These are phyloP conservation scores for Rhinichthys klamathensis DNA, from an alignment of 2,113 vertebrate species.

Conservation along the genomic window DNA sequence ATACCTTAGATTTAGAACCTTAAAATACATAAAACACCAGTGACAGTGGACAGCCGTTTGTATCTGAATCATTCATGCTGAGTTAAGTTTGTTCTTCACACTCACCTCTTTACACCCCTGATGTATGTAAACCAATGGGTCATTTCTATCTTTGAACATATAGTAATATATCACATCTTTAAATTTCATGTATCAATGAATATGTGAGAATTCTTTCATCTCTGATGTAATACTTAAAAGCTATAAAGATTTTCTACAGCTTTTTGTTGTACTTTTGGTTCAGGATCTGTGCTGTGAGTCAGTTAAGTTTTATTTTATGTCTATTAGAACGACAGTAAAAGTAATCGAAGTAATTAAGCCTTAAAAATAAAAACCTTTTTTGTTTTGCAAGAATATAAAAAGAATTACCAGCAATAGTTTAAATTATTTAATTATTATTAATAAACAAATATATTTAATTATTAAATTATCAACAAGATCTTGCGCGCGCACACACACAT, in stretches of 20 bases:
- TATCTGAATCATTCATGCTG: not conserved
- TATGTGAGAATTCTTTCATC: not conserved
- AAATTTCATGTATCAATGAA: not conserved
- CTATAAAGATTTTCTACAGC: not conserved
- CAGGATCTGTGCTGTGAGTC: not conserved
- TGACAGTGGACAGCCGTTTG: not conserved
- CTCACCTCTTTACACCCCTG: not conserved
- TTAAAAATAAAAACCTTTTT: not conserved
- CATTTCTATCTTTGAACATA: not conserved
- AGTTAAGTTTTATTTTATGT: not conserved
- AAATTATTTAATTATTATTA: too few species aligned
- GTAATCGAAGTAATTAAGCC: not conserved
- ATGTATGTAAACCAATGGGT: not conserved
- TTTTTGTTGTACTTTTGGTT: not conserved
- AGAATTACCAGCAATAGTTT: too few species aligned
- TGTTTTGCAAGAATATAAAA: too few species aligned
- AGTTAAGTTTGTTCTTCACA: not conserved
- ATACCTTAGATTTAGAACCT: not conserved
- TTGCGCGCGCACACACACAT: too few species aligned
- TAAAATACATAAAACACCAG: not conserved
- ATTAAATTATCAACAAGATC: too few species aligned
- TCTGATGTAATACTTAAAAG: not conserved
- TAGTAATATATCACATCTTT: not conserved
- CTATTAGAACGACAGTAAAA: not conserved
- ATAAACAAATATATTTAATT: too few species aligned